Base-by-base conservation (phyloP, 2,888 invertebrate species). In the Parnassius orleans region DNA sequence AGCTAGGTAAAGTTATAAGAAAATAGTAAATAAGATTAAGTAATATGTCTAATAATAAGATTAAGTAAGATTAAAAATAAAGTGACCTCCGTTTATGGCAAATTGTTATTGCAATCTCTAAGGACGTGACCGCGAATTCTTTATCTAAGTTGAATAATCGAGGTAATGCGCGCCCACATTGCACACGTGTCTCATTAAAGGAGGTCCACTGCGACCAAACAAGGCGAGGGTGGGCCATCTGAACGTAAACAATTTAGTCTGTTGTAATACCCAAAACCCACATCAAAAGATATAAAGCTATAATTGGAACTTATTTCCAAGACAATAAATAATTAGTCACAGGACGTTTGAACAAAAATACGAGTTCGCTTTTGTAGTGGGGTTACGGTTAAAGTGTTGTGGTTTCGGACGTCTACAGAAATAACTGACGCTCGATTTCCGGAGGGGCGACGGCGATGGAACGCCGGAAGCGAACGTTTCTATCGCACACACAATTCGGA, bases 131-230 rank as follows among this genome's bases (percentile, higher is more conserved):
- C 79, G 80, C 72, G 77, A 78, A 78, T 82, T 72, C 75, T 71
- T 75, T 48, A 5, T 48, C 78, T 72, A 83, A 79, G 83, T 74
- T 70, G 68, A 69, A 67, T 75, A 74, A 74, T 76, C 73, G 77
- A 79, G 77, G 77, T 76, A 77, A 73, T 77, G 67, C 67, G 72
- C 87, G 85, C 90, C 89, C 86, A 90, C 89, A 78, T 70, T 70
- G 68, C 67, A 70, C 74, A 83, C 87, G 81, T 86, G 86, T 68
- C 80, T 85, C 74, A 81, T 83, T 83, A 80, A 76, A 77, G 70
- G 73, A 65, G 69, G 80, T 83, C 81, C 80, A 80, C 78, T 78
- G 66, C 65, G 63, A 69, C 86, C 87, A 77, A 80, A 85, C 71
- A 86, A 77, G 87, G 87, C 67, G 66, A 71, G 66, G 68, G 66